Percentiles rank a stretch among this genome's conserved stretches.
These are phyloP conservation scores for Elysia chlorotica DNA, from an alignment of 1,140 invertebrate species.

Conservation along the genomic window DNA sequence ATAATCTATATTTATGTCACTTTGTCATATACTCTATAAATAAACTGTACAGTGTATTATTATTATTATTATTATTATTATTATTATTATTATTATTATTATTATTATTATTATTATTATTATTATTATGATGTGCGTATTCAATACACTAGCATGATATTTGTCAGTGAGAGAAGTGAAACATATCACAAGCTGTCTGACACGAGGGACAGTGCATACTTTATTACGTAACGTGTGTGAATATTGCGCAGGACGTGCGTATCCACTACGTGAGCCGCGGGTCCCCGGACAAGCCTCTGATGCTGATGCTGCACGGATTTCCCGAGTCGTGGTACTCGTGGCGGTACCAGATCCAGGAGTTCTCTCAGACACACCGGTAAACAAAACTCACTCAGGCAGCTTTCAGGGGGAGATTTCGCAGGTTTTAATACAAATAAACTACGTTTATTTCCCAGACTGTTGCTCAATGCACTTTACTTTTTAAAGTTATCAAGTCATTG, in stretches of 20 bases:
- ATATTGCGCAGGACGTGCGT: conserved; percentile 29
- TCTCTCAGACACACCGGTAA: conserved; percentile 47
- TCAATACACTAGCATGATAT: not conserved
- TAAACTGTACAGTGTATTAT: too few species aligned
- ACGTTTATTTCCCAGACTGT: too few species aligned
- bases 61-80: not conserved
- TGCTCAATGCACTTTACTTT: too few species aligned
- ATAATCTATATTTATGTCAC: too few species aligned
- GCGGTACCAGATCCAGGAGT: conserved; percentile 57
- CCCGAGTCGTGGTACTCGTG: conserved; percentile 63
- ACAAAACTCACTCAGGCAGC: too few species aligned
- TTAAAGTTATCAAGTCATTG: too few species aligned
- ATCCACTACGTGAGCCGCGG: conserved; percentile 58
- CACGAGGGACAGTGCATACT: not conserved
- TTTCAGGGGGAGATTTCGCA: too few species aligned
- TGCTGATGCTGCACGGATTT: conserved; percentile 61
- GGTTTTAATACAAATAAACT: too few species aligned
- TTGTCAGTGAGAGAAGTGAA: not conserved
- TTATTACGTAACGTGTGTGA: not conserved
- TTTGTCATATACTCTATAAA: too few species aligned
- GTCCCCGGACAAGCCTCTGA: conserved; percentile 41
- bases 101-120: not conserved
- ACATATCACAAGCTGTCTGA: too few species aligned
- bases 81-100: not conserved
- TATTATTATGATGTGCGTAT: too few species aligned